phyloP scores from a whole-genome alignment of 2,888 invertebrate species.

The Drosophila mayaguana region DNA sequence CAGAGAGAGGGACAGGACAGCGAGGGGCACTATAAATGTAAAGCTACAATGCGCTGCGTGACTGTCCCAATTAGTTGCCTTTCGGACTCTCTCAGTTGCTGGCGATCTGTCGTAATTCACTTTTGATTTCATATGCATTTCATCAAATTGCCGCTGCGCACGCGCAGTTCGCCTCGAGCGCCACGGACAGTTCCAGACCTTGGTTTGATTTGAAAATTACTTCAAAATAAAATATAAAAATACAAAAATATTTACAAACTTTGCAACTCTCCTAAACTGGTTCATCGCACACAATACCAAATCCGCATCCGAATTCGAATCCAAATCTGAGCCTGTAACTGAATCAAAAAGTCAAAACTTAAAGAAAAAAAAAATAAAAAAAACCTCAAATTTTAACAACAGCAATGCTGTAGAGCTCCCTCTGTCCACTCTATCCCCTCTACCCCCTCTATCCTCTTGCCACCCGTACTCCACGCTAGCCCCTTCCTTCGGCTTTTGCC shows the following conservation, averaged over 20 bases:
- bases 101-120: slow-evolving; percentile 69
- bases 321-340: slow-evolving; percentile 39
- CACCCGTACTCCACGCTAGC: neutral
- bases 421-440: neutral
- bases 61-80: slow-evolving; percentile 64
- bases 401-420: neutral
- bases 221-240: slow-evolving; percentile 38
- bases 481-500: slow-evolving; percentile 39
- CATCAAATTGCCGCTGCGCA: slow-evolving; percentile 81
- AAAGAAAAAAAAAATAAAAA: slow-evolving; percentile 22
- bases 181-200: slow-evolving; percentile 59
- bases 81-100: slow-evolving; percentile 10
- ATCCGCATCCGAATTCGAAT: slow-evolving; percentile 42
- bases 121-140: slow-evolving; percentile 81
- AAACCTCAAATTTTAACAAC: slow-evolving; percentile 5
- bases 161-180: slow-evolving; percentile 68
- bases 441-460: neutral
- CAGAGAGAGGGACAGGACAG: neutral
- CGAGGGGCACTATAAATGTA: slow-evolving; percentile 17
- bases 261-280: slow-evolving; percentile 36
- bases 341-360: slow-evolving; percentile 28
- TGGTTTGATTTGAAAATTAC: slow-evolving; percentile 76
- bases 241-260: slow-evolving; percentile 17
- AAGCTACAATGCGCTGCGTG: slow-evolving; percentile 61
- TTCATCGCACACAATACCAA: slow-evolving; percentile 20